A percentile compares a stretch with the other conserved stretches of the same genome.
Conservation (phyloP, 2,113 vertebrate genomes). For the Chloroceryle aenea region DNA sequence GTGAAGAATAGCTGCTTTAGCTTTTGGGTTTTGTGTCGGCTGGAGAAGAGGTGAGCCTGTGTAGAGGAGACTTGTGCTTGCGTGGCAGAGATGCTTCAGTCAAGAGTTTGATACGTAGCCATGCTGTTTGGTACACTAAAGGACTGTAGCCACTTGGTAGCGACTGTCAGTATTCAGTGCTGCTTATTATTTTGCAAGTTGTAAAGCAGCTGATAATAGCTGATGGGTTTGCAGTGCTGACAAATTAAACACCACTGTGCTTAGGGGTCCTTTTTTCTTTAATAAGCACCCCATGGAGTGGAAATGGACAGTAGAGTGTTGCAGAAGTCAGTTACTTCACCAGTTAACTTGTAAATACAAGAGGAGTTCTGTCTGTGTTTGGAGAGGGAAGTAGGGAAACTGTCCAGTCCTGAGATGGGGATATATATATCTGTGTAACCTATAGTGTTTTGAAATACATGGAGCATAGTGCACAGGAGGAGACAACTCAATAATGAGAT, state of each 20-base stretch:
- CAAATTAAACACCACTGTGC: neutral
- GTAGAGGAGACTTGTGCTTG: neutral
- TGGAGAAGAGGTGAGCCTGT: too few relatives aligned
- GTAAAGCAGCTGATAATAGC: neutral
- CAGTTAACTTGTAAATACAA: neutral
- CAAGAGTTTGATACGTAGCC: rapidly evolving
- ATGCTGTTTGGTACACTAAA: neutral
- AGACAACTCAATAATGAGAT: neutral
- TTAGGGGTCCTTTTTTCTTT: neutral
- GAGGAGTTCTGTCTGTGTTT: neutral
- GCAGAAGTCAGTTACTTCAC: neutral
- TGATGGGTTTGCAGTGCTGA: neutral
- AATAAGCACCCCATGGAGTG: neutral
- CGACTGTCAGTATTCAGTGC: neutral
- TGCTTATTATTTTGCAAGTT: neutral
- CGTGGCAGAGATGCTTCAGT: neutral
- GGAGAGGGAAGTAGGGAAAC: neutral
- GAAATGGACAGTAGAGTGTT: neutral
- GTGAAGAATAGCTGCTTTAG: neutral
- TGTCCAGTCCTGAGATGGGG: neutral
- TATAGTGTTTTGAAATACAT: neutral
- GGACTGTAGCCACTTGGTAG: neutral
- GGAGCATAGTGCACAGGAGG: neutral
- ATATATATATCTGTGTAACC: neutral
- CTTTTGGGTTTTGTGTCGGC: neutral